Base-by-base conservation (phyloP, 2,888 invertebrate genomes). In the Neoascia interrupta region DNA sequence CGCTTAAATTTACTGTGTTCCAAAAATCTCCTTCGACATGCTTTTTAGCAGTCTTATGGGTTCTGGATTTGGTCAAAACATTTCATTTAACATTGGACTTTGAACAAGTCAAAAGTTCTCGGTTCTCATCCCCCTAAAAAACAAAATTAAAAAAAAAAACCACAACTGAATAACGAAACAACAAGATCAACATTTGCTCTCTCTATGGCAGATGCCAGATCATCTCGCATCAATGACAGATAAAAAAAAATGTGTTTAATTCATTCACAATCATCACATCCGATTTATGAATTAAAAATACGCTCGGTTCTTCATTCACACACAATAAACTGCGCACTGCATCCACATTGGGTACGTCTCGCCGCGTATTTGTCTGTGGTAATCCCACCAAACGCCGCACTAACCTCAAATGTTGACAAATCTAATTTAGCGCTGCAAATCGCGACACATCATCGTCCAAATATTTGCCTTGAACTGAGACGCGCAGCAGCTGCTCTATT, bases 241-340 rank as follows among this genome's bases (percentile, higher is more conserved):
- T n/a, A n/a, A n/a, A n/a, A n/a, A n/a, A n/a, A n/a, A n/a, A n/a
- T n/a, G n/a, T n/a, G 26, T 26, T 43, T 36, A 66, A 60, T 79
- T 79, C 79, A 79, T 79, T 79, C 79, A 79, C 61, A 79, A 79
- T 79, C 68, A 68, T 73, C 73, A 73, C 79, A 79, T 79, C 79
- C 79, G 79, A 79, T 73, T 68, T 54, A 51, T 79, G 79, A 79
- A 79, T 79, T 73, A 79, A 73, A 79, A 79, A 79, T 79, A 79
- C 60, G 41, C 60, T 26, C 8, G 5, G 26, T 26, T 26, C 8
- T 26, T 26, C n/a, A n/a, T n/a, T n/a, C n/a, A n/a, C n/a, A n/a
- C n/a, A n/a, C n/a, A n/a, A n/a, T n/a, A n/a, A 51, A 66, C 43
- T 36, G 60, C 72, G 70, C 76, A 58, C 64, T 70, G 64, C 70